Evolutionary conservation across 2,888 invertebrate genomes (phyloP), one percentile per base, ranked within the genome.

Genomic region (Bellardia pandia): DNA sequence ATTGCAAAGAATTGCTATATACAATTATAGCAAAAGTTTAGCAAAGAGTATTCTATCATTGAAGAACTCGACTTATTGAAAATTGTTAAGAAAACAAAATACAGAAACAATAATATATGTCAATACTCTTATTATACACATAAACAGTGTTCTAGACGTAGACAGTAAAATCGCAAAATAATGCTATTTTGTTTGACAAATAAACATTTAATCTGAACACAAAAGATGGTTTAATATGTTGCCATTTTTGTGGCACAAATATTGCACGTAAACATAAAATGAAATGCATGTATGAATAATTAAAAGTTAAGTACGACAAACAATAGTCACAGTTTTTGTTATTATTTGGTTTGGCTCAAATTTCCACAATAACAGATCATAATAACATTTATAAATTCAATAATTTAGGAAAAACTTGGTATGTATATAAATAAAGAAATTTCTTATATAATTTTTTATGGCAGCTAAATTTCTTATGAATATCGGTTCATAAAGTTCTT

Each of bases 1-100:
- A 45, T 74, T n/a, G 33, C 66, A 58, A 78, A 56, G 37, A 84
- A 64, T 77, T 68, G 62, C 76, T 48, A 56, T 48, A 56, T 71
- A 71, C 68, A 77, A 71, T 83, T 77, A 53, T 71, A 56, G 62
- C 42, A 71, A 83, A 40, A 62, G 11, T 53, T 80, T 72, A 42
- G n/a, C 33, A 33, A 80, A 80, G 42, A 72, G 64, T n/a, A n/a
- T 40, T 69, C 60, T 48, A 71, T 66, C 23, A 42, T 30, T 11
- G 45, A 45, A 45, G 30, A 56, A 58, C 45, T 11, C 45, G 58
- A 60, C 33, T 58, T 23, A 62, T 62, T 69, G 14, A 5, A 13
- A 78, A 62, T 79, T 79, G 60, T 71, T 51, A 62, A 40, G 53
- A 68, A 66, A 62, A 80, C 45, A 51, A 5, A 53, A 69, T 23